phyloP scores from a whole-genome alignment of 1,140 invertebrate genomes.

The Nasonia vitripennis region DNA sequence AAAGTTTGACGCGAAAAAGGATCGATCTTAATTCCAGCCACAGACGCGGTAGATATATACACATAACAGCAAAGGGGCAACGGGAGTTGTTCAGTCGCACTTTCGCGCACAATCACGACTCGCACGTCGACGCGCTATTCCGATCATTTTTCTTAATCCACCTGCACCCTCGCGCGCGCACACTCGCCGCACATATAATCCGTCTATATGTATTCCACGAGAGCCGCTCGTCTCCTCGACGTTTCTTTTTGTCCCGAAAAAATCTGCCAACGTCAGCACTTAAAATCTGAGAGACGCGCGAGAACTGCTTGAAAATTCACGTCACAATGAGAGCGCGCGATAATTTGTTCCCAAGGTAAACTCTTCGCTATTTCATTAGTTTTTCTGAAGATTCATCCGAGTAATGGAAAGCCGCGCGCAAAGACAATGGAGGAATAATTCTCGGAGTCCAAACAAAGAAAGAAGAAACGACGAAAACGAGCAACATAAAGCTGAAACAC shows the following conservation, averaged over 20 bases:
- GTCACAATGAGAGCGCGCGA: not conserved
- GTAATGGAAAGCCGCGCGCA: not conserved
- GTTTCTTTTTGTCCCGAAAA: not conserved
- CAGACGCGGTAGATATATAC: not conserved
- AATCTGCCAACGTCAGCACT: not conserved
- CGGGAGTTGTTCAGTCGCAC: not conserved
- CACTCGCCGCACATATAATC: not conserved
- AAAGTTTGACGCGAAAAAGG: constrained; percentile 1
- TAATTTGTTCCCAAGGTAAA: not conserved
- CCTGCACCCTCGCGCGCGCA: too few species aligned
- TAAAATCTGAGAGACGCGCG: not conserved
- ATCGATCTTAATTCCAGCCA: not conserved
- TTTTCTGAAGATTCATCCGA: not conserved
- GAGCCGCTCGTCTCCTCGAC: not conserved
- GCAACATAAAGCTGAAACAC: not conserved
- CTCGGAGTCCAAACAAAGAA: not conserved
- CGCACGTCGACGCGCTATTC: not conserved
- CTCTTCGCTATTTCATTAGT: not conserved
- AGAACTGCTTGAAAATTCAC: not conserved
- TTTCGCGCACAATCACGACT: not conserved
- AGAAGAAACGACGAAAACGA: not conserved
- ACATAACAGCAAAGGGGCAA: not conserved
- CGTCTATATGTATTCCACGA: not conserved
- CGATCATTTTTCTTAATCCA: not conserved
- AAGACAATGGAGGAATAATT: not conserved